Evolutionary conservation across 2,797 vertebrate species (phyloP).

Genomic region (Erpetoichthys calabaricus): DNA sequence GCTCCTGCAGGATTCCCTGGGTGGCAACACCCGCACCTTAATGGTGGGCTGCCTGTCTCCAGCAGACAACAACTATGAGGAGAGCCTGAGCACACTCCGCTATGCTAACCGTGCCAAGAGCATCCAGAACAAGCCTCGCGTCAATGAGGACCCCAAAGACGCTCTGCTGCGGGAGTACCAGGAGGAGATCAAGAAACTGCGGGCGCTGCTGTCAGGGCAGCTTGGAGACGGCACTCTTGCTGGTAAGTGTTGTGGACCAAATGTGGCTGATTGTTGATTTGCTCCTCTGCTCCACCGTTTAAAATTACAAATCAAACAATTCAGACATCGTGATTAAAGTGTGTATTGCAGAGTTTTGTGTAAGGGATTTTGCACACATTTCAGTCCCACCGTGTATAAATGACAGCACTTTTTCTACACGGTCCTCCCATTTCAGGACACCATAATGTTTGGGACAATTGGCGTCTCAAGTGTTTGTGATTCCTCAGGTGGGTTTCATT

Average conservation of each 20-base stretch:
- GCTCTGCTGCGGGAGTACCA: constrained; percentile 77
- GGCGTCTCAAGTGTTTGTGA: too few relatives aligned
- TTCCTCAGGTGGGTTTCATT: too few relatives aligned
- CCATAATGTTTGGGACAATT: too few relatives aligned
- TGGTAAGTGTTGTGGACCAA: constrained; percentile 27
- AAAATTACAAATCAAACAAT: too few relatives aligned
- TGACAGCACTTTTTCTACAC: too few relatives aligned
- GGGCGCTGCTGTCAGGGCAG: constrained; percentile 56
- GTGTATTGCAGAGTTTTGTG: too few relatives aligned
- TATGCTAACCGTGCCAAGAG: constrained; percentile 71
- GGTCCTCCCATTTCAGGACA: too few relatives aligned
- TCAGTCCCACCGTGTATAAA: too few relatives aligned
- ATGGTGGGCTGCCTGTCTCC: constrained; percentile 83
- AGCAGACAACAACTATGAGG: constrained; percentile 72
- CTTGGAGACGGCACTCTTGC: constrained; percentile 30
- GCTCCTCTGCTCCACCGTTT: too few relatives aligned
- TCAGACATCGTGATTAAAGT: too few relatives aligned
- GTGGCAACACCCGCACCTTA: constrained; percentile 73
- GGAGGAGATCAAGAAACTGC: constrained; percentile 73
- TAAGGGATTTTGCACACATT: too few relatives aligned
- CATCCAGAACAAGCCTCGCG: constrained; percentile 72
- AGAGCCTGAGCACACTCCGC: constrained; percentile 70
- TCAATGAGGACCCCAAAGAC: constrained; percentile 84
- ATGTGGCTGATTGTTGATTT: too few relatives aligned
- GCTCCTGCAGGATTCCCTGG: constrained; percentile 79